phyloP scores from a whole-genome alignment of 2,113 vertebrate species.

The Verasper variegatus region DNA sequence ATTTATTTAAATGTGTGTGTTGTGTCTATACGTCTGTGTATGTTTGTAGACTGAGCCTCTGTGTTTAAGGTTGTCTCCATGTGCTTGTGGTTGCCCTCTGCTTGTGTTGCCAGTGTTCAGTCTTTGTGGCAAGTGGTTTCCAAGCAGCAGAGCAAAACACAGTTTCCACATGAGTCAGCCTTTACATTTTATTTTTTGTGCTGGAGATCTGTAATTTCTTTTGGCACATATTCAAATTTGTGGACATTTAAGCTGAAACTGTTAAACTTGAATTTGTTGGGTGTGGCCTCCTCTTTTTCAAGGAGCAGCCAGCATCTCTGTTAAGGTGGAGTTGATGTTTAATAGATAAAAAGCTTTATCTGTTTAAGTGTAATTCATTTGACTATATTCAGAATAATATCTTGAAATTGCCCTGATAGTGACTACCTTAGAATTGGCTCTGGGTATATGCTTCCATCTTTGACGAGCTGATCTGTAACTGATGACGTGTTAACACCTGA shows the following conservation, averaged over 20 bases:
- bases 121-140: constrained; percentile 44
- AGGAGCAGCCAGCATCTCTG: constrained; percentile 33
- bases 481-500: no score
- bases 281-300: constrained; percentile 46
- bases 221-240: constrained; percentile 2
- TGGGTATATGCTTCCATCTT: no score
- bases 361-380: no score
- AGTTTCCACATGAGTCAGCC: constrained; percentile 31
- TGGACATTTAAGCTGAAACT: constrained; percentile 47
- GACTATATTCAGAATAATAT: no score
- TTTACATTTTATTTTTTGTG: constrained; percentile 11
- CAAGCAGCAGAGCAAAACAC: constrained; percentile 47
- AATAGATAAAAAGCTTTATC: no score
- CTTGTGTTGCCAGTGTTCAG: background rate
- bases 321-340: constrained; percentile 25
- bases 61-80: constrained; percentile 40
- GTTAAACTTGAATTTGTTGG: constrained; percentile 44
- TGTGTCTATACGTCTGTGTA: constrained; percentile 1
- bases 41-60: constrained; percentile 1
- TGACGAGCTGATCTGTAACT: no score
- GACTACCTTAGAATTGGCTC: no score
- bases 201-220: constrained; percentile 35
- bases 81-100: constrained; percentile 28
- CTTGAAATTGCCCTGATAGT: no score
- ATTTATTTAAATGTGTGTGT: constrained; percentile 48